These are phyloP conservation scores for Tragelaphus imberbis DNA, from an alignment of 2,113 vertebrate species.

Conservation along the genomic window DNA sequence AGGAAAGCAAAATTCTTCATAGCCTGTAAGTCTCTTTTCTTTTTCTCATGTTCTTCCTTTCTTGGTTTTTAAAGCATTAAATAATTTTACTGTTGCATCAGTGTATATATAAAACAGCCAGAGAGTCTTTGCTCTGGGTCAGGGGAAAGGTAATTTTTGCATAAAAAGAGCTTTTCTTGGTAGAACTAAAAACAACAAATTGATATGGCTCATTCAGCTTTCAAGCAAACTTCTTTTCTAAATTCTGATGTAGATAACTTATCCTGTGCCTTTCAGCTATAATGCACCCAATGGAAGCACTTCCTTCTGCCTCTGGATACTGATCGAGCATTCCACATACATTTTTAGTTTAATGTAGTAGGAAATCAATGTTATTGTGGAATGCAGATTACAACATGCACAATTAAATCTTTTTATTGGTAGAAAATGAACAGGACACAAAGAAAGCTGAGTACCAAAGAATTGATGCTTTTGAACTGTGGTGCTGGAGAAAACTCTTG, in stretches of 20 bases:
- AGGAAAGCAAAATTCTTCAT: not conserved
- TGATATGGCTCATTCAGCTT: not conserved
- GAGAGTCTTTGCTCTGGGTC: not conserved
- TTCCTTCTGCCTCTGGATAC: not conserved
- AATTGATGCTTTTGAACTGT: not conserved
- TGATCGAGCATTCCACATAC: not conserved
- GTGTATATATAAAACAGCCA: not conserved
- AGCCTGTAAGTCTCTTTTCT: not conserved
- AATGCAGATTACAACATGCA: not conserved
- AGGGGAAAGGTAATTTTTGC: constrained; percentile 23
- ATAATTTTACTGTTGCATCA: not conserved
- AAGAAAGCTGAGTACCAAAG: not conserved
- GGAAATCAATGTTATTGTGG: not conserved
- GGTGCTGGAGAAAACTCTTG: not conserved
- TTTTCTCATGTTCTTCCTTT: not conserved
- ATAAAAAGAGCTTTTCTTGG: constrained; percentile 61
- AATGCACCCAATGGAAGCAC: not conserved
- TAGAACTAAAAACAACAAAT: constrained; percentile 40
- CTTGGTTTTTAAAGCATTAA: constrained; percentile 17
- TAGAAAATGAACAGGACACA: not conserved
- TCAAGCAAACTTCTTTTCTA: not conserved
- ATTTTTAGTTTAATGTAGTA: not conserved
- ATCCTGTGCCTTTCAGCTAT: not conserved
- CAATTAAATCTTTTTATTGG: not conserved
- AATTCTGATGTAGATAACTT: not conserved